Conservation (phyloP, 2,113 vertebrate genomes). For the Polypterus senegalus region DNA sequence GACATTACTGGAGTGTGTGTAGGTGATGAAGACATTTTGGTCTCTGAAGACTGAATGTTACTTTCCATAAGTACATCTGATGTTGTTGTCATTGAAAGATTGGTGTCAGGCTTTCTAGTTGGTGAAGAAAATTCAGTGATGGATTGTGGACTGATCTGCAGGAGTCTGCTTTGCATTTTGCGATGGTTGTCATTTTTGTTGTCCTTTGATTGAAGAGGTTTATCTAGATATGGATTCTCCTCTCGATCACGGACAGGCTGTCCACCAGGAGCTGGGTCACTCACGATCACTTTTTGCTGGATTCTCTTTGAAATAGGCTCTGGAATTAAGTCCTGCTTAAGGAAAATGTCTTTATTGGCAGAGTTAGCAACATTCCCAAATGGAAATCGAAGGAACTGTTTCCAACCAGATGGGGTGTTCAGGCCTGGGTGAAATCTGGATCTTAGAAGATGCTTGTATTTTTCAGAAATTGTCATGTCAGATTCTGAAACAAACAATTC, state of each 20-base stretch:
- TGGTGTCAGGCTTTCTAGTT: too few relatives aligned
- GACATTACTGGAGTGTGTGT: too few relatives aligned
- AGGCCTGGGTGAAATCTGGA: constrained; percentile 6
- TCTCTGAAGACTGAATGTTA: too few relatives aligned
- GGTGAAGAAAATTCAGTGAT: too few relatives aligned
- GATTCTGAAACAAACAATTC: constrained; percentile 22
- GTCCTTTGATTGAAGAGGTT: too few relatives aligned
- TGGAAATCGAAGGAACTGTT: constrained; percentile 18
- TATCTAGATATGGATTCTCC: too few relatives aligned
- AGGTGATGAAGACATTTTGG: too few relatives aligned
- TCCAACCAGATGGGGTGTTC: constrained; percentile 14
- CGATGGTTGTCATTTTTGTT: too few relatives aligned
- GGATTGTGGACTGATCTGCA: too few relatives aligned
- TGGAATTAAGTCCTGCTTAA: constrained; percentile 6
- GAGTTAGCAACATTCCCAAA: constrained; percentile 10
- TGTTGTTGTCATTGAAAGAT: too few relatives aligned
- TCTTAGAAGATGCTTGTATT: constrained; percentile 15
- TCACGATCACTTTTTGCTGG: background rate
- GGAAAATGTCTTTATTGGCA: constrained; percentile 17
- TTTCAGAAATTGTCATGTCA: constrained; percentile 30
- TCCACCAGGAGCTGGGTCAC: background rate
- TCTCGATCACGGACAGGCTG: background rate
- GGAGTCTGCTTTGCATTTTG: too few relatives aligned
- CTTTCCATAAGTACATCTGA: too few relatives aligned
- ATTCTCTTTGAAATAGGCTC: background rate